Percentiles rank a stretch among this genome's conserved stretches.
These are phyloP conservation scores for Fragum sueziense DNA, from an alignment of 2,888 invertebrate species.

Conservation along the genomic window DNA sequence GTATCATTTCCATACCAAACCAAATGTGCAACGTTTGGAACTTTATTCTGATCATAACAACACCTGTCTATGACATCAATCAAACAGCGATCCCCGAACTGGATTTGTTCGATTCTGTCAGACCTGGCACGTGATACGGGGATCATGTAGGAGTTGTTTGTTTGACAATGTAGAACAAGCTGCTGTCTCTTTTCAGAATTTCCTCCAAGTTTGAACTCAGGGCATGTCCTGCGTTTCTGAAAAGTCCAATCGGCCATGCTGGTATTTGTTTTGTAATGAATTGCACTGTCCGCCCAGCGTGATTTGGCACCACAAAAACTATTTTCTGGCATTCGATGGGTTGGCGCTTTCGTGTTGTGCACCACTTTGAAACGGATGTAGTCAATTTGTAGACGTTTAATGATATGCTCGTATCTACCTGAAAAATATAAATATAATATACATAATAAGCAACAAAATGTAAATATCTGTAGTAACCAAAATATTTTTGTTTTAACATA, in stretches of 20 bases:
- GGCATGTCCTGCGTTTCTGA: not conserved
- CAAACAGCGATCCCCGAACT: constrained; percentile 36
- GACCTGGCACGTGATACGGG: not conserved
- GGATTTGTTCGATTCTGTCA: not conserved
- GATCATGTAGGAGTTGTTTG: not conserved
- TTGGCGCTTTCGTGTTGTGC: too few relatives aligned
- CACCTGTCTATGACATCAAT: constrained; percentile 36
- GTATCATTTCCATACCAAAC: constrained; percentile 46
- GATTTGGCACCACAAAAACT: not conserved
- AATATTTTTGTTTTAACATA: too few relatives aligned
- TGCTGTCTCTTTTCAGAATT: not conserved
- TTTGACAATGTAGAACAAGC: not conserved
- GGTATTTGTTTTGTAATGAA: not conserved
- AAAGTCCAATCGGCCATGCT: constrained; percentile 10
- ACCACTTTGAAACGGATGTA: too few relatives aligned
- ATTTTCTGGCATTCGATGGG: too few relatives aligned
- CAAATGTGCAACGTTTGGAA: constrained; percentile 57
- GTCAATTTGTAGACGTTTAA: too few relatives aligned
- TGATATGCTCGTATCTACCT: too few relatives aligned
- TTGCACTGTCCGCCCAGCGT: not conserved
- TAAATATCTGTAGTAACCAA: too few relatives aligned
- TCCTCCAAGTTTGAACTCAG: not conserved
- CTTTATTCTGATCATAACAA: constrained; percentile 25
- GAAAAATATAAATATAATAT: too few relatives aligned
- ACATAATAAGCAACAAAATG: too few relatives aligned